Conservation (phyloP, 2,888 invertebrate species). For the Oligia latruncula region DNA sequence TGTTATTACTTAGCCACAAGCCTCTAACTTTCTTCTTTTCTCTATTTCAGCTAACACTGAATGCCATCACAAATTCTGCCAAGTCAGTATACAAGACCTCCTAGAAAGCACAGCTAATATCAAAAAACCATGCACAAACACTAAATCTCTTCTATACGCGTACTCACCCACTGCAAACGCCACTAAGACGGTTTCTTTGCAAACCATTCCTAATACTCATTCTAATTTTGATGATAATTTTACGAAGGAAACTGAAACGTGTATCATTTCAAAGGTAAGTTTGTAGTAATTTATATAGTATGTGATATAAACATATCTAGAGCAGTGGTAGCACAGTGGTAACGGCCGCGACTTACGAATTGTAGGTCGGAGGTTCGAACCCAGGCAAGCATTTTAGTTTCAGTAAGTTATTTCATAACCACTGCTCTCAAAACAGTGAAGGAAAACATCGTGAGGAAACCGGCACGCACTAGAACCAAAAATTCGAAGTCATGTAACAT, state of each 20-base stretch:
- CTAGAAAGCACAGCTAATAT: not conserved
- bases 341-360: not conserved
- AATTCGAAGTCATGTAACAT: not conserved
- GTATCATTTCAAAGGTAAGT: slow-evolving; percentile 70
- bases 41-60: slow-evolving; percentile 23
- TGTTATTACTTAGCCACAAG: too few relatives aligned
- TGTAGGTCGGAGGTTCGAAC: not conserved
- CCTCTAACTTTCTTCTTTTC: not conserved
- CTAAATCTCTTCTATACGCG: not conserved
- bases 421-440: not conserved
- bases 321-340: not conserved
- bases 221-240: slow-evolving; percentile 68
- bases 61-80: not conserved
- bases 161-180: not conserved
- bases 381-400: not conserved
- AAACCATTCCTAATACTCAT: slow-evolving; percentile 5
- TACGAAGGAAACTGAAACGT: slow-evolving; percentile 67
- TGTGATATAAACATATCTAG: not conserved
- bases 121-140: not conserved
- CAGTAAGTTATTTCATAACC: not conserved
- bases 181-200: slow-evolving; percentile 18
- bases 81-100: not conserved
- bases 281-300: not conserved
- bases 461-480: not conserved
- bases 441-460: not conserved